Conservation (phyloP, 1,140 invertebrate genomes). For the Heliconius hewitsoni region DNA sequence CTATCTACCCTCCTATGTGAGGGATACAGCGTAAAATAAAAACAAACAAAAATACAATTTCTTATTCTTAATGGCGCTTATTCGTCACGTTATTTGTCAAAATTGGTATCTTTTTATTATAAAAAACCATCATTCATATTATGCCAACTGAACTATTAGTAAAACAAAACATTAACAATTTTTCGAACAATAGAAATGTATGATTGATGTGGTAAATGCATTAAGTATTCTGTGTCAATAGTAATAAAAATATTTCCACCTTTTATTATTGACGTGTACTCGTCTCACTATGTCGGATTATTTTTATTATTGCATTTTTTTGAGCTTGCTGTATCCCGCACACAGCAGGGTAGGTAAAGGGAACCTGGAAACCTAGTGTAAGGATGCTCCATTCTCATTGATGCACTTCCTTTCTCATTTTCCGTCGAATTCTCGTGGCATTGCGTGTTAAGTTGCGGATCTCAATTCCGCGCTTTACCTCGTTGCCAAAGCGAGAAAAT, state of each 20-base stretch:
- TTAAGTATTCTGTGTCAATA: background rate
- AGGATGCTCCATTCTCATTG: no score
- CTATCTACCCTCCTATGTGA: no score
- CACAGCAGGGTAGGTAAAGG: no score
- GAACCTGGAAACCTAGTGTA: no score
- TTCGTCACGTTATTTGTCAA: background rate
- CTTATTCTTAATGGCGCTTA: background rate
- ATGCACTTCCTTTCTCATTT: no score
- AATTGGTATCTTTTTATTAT: background rate
- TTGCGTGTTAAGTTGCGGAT: no score
- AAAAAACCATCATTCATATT: background rate
- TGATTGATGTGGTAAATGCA: constrained; percentile 10
- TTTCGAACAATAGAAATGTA: constrained; percentile 2
- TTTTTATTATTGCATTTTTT: background rate
- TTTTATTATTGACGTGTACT: background rate
- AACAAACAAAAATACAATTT: background rate
- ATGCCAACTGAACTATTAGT: background rate
- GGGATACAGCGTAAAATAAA: no score
- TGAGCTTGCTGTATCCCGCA: no score
- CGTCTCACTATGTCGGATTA: background rate
- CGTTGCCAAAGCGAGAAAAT: no score
- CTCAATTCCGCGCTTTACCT: no score
- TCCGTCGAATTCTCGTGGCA: no score
- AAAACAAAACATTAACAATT: background rate
- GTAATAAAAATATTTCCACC: background rate